phyloP scores from a whole-genome alignment of 2,113 vertebrate genomes.

The Alaudala cheleensis region DNA sequence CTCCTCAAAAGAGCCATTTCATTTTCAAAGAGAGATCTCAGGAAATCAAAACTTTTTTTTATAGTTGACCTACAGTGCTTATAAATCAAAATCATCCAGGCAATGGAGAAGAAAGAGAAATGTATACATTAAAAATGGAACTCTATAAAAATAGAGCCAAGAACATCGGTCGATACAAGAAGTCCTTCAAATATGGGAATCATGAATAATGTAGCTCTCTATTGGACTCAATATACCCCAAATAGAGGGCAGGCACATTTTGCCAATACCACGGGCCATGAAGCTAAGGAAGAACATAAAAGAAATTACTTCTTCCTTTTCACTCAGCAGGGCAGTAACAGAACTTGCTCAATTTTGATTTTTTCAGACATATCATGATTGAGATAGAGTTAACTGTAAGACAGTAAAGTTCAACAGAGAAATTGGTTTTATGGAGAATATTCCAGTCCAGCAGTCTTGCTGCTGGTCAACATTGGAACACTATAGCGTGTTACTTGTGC shows the following conservation, averaged over 20 bases:
- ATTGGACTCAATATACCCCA: neutral
- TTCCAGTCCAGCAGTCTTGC: neutral
- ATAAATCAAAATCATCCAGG: neutral
- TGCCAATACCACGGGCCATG: rapidly evolving
- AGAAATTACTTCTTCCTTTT: neutral
- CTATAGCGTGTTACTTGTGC: rapidly evolving
- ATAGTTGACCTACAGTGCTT: neutral
- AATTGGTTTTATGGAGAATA: neutral
- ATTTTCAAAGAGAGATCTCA: conserved; percentile 22
- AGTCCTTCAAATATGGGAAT: neutral
- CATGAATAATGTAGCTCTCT: neutral
- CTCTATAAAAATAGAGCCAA: neutral
- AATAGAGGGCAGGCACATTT: neutral
- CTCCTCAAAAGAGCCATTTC: neutral
- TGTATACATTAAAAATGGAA: neutral
- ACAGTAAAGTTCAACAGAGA: neutral
- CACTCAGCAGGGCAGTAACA: neutral
- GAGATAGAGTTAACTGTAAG: neutral
- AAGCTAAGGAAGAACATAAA: neutral
- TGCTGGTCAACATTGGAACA: neutral
- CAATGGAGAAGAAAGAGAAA: neutral
- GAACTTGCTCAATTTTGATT: neutral
- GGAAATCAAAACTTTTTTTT: neutral
- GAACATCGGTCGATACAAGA: neutral
- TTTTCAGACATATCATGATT: neutral